phyloP scores from a whole-genome alignment of 2,888 invertebrate genomes.

The Atrina japonica region DNA sequence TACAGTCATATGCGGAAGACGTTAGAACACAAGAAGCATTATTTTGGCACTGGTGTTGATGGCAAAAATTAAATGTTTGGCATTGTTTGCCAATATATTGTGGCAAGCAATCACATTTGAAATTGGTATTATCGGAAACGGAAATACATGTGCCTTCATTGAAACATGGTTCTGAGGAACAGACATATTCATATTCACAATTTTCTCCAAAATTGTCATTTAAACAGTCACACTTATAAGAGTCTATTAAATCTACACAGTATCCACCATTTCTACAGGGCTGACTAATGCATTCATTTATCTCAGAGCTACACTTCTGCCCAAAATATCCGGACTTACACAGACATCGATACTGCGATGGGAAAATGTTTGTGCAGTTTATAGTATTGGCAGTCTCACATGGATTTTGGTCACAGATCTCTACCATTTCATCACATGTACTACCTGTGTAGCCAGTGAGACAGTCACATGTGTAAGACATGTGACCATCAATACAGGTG shows the following conservation, averaged over 20 bases:
- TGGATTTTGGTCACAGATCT: conserved; percentile 63
- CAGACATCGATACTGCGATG: conserved; percentile 61
- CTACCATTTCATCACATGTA: conserved; percentile 60
- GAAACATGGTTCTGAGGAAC: conserved; percentile 69
- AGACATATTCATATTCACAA: conserved; percentile 67
- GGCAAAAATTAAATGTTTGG: conserved; percentile 69
- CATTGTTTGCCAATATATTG: conserved; percentile 69
- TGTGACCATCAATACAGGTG: conserved; percentile 66
- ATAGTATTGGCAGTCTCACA: conserved; percentile 61
- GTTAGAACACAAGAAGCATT: conserved; percentile 65
- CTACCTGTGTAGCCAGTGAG: conserved; percentile 57
- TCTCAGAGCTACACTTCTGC: conserved; percentile 56
- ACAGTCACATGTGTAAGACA: conserved; percentile 64
- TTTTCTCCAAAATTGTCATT: conserved; percentile 57
- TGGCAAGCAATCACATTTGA: conserved; percentile 64
- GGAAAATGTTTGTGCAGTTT: conserved; percentile 60
- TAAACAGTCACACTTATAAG: conserved; percentile 60
- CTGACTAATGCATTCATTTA: conserved; percentile 60
- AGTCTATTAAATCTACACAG: conserved; percentile 59
- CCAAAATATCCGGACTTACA: conserved; percentile 73
- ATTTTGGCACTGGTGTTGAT: conserved; percentile 63
- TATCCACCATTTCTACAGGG: conserved; percentile 62
- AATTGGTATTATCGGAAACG: conserved; percentile 55
- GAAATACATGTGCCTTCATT: conserved; percentile 71
- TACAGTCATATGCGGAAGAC: conserved; percentile 60